phyloP scores from a whole-genome alignment of 2,888 invertebrate species.

The Cotesia congregata region DNA sequence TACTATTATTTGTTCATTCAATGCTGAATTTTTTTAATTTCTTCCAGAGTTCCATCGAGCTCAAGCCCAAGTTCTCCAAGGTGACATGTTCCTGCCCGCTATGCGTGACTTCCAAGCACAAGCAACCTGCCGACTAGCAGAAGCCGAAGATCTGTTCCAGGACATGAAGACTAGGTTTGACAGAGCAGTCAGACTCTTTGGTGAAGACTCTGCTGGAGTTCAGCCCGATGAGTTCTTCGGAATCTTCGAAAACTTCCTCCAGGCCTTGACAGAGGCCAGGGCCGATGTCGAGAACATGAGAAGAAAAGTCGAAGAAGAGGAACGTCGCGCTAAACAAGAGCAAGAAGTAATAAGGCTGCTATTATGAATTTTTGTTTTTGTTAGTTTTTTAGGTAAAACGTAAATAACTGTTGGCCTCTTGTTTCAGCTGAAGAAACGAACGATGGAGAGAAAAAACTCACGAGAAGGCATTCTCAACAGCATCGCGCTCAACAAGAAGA shows the following conservation, averaged over 20 bases:
- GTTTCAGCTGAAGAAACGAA: constrained; percentile 83
- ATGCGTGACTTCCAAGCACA: constrained; percentile 96
- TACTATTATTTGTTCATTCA: neutral
- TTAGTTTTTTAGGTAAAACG: neutral
- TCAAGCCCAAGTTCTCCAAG: constrained; percentile 76
- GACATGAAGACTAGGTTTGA: constrained; percentile 95
- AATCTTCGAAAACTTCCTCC: constrained; percentile 89
- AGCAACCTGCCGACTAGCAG: constrained; percentile 91
- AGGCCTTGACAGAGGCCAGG: constrained; percentile 85
- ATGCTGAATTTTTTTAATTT: constrained; percentile 12
- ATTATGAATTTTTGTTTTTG: constrained; percentile 29
- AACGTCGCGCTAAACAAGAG: constrained; percentile 88
- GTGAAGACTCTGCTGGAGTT: constrained; percentile 86
- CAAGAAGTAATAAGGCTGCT: constrained; percentile 76
- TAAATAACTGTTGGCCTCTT: constrained; percentile 9
- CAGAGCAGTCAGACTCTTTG: constrained; percentile 88
- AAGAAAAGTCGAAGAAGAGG: constrained; percentile 89
- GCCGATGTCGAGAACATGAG: constrained; percentile 90
- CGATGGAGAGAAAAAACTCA: constrained; percentile 87
- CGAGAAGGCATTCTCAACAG: constrained; percentile 83
- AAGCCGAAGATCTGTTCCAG: constrained; percentile 92
- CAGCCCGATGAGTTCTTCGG: constrained; percentile 96
- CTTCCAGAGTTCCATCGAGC: constrained; percentile 83
- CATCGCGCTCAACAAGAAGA: constrained; percentile 79
- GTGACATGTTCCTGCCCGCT: constrained; percentile 90